These are phyloP conservation scores for Chelonus formosanus DNA, from an alignment of 2,888 invertebrate genomes.

Conservation along the genomic window DNA sequence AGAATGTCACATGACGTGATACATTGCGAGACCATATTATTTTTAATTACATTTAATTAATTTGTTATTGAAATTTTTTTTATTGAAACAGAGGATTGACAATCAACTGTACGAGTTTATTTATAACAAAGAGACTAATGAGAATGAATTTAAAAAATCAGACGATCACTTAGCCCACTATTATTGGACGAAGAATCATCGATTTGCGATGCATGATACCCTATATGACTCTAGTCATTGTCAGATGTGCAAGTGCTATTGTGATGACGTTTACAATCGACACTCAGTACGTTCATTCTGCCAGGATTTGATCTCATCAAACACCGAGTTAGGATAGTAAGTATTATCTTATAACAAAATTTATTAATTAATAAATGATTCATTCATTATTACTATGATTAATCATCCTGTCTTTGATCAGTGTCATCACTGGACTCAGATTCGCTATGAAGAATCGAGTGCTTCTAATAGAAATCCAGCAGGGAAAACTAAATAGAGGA, in stretches of 20 bases:
- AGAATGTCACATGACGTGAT: no score
- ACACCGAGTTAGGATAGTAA: neutral
- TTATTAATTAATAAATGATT: neutral
- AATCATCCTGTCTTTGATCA: neutral
- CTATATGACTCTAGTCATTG: neutral
- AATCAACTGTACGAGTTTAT: neutral
- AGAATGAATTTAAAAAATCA: neutral
- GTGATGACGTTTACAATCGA: neutral
- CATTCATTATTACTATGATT: neutral
- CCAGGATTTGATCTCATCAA: neutral
- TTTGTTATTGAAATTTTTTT: neutral
- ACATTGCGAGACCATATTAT: no score
- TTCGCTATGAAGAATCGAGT: neutral
- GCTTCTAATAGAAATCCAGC: neutral
- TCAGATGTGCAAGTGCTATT: neutral
- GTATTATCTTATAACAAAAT: neutral
- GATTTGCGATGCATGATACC: neutral
- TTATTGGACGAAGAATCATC: neutral
- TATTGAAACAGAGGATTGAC: neutral
- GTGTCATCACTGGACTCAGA: conserved; percentile 1
- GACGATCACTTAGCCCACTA: neutral
- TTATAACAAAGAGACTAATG: neutral
- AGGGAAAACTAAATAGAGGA: neutral
- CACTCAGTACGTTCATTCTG: neutral
- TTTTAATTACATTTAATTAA: no score